Base-by-base conservation (phyloP, 2,888 invertebrate genomes). In the Thymelicus acteon region DNA sequence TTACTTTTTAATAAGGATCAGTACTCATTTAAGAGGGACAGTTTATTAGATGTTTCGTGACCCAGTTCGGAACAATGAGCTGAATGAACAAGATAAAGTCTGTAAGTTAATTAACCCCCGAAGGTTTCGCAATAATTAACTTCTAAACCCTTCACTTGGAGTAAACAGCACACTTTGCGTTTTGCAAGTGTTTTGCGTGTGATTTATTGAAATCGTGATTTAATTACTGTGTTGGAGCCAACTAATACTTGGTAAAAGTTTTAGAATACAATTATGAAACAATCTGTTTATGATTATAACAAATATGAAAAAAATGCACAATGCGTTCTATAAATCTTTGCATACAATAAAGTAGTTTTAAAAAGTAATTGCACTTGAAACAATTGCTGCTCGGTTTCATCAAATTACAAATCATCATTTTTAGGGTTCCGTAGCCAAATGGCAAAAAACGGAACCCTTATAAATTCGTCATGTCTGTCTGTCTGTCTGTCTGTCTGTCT, bases 81-180 rank as follows among this genome's bases (percentile, higher is more conserved):
- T 54, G 31, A 68, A 68, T 44, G 67, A 60, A 31, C 69, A 73
- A 73, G 72, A 74, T 72, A 75, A 73, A 72, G 72, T 64, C 73
- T 10, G 49, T 61, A 67, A 67, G 62, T 73, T 74, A 74, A 75
- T 73, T 75, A 73, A 74, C 75, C 72, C 69, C 44, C 60, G 60
- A 71, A 72, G 72, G 72, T 63, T 69, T 72, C 60, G 69, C 69
- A 62, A 72, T 74, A 72, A 72, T 75, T 73, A 74, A 74, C 72
- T 73, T 63, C 52, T 52, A 63, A 61, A 48, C 61, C 54, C 39
- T 71, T 54, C 31, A 60, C 39, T 37, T 54, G 52, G 57, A 75
- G 61, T 57, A 68, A 62, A 68, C 62, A 62, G 61, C 57, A 54
- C 15, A 54, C 62, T 68, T 48, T 54, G 57, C 54, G 54, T 62